Evolutionary conservation across 2,797 vertebrate genomes (phyloP), one percentile per base, ranked within the genome.

Genomic region (Paguma larvata): DNA sequence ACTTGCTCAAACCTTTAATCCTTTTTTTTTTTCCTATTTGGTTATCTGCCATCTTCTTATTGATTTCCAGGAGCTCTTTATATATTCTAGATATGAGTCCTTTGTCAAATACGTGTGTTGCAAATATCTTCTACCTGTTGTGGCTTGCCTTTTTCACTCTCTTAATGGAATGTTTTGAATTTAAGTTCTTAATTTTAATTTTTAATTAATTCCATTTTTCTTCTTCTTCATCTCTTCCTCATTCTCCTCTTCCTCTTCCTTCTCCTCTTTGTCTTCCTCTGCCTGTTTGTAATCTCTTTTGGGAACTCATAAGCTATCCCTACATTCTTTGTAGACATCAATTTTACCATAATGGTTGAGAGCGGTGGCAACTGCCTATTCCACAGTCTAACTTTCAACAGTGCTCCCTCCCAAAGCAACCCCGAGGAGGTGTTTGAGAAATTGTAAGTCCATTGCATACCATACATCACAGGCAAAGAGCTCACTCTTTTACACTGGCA

Each of bases 41-140:
- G 16, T 41, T 56, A 32, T 23, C 46, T 83, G 38, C 9, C 21
- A 18, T 38, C 44, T 73, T 92, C 53, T 68, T 72, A 38, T 19
- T 87, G 87, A 78, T 78, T 78, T 86, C 51, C n/a, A 65, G 48
- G n/a, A 83, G 44, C 21, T 87, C 34, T 87, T 87, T 72, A 46
- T 70, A 38, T 91, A 30, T 65, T 86, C 15, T 83, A 41, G 68
- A 56, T 34, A 34, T 59, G 41, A 82, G 11, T 34, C 14, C n/a
- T 67, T 80, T 27, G 32, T 68, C 70, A 63, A 46, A 51, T 16
- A 44, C 5, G 1, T 82, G 23, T 84, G 77, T 72, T 56, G 38
- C 51, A 68, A 77, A 46, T 68, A 70, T 62, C 13, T 34, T 32
- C 30, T 46, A 11, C 16, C 5, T 44, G 51, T 27, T 84, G 32